A percentile compares a stretch with the other conserved stretches of the same genome.
Evolutionary conservation across 1,140 invertebrate species (phyloP).

Genomic region (Pollicipes pollicipes): DNA sequence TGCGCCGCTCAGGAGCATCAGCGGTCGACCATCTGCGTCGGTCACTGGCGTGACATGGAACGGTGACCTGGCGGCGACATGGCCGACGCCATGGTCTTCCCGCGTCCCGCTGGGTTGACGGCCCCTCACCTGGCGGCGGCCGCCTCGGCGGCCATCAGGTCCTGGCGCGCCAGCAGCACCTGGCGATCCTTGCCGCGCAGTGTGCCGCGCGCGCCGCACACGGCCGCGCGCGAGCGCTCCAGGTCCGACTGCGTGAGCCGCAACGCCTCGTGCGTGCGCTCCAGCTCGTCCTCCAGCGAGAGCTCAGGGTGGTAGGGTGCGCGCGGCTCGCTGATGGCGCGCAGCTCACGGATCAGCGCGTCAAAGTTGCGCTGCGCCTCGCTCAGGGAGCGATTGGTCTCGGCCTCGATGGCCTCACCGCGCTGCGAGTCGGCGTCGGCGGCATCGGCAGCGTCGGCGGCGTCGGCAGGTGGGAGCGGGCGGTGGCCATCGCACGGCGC

Average conservation of each 20-base stretch:
- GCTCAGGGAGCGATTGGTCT: not conserved
- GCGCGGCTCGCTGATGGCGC: not conserved
- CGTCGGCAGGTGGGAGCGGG: not conserved
- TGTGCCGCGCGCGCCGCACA: not conserved
- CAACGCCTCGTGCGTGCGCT: not conserved
- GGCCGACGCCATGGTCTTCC: too few species aligned
- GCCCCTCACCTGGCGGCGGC: not conserved
- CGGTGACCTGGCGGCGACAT: too few species aligned
- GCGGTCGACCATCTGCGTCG: too few species aligned
- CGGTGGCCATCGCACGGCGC: not conserved
- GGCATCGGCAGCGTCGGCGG: not conserved
- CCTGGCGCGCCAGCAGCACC: not conserved
- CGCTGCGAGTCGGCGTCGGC: not conserved
- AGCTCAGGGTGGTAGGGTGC: not conserved
- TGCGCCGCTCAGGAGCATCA: too few species aligned
- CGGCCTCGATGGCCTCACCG: not conserved
- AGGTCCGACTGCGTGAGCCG: not conserved
- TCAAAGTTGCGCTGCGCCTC: not conserved
- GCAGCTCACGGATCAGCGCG: not conserved
- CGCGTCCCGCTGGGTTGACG: too few species aligned
- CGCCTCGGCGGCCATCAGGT: not conserved
- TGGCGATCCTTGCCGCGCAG: not conserved
- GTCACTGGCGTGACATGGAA: too few species aligned
- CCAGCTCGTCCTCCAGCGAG: not conserved
- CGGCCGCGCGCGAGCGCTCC: not conserved